Percentiles rank a stretch among this genome's conserved stretches.
These are phyloP conservation scores for Nasonia vitripennis DNA, from an alignment of 1,140 invertebrate genomes.

Conservation along the genomic window DNA sequence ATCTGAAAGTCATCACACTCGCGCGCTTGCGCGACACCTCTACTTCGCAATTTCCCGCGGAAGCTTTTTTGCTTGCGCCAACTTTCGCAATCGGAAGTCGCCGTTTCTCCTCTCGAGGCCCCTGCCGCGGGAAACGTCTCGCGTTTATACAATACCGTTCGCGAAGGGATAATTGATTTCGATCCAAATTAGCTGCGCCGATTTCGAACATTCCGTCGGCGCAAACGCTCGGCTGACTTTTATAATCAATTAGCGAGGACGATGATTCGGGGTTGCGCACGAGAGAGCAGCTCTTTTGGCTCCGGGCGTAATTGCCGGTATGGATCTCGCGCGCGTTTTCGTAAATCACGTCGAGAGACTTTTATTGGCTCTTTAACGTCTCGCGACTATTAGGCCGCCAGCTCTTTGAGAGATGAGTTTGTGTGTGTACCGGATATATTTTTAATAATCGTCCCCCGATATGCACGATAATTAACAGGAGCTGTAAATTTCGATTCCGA, in stretches of 20 bases:
- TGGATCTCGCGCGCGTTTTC: neutral
- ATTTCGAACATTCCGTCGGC: neutral
- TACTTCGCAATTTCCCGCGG: slow-evolving; percentile 36
- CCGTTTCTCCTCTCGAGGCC: slow-evolving; percentile 1
- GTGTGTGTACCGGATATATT: slow-evolving; percentile 5
- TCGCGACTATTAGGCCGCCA: slow-evolving; percentile 5
- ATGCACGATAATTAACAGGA: neutral
- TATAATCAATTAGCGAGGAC: slow-evolving; percentile 43
- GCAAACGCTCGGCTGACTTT: slow-evolving; percentile 10
- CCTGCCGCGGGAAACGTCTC: neutral
- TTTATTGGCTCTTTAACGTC: slow-evolving; percentile 38
- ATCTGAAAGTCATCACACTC: neutral
- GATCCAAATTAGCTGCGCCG: slow-evolving; percentile 15
- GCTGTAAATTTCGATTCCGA: neutral
- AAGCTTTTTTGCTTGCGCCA: slow-evolving; percentile 18
- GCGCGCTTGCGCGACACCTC: neutral
- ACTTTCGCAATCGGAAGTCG: slow-evolving; percentile 17
- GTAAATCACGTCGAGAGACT: slow-evolving; percentile 25
- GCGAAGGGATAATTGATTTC: slow-evolving; percentile 3
- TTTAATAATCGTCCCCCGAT: slow-evolving; percentile 29
- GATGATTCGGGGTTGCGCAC: neutral
- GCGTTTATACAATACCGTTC: neutral
- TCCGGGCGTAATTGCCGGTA: slow-evolving; percentile 25
- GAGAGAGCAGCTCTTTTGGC: slow-evolving; percentile 17
- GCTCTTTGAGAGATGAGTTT: too few species aligned